Conservation (phyloP, 2,888 invertebrate genomes). For the Amblyjoppa fuscipennis region DNA sequence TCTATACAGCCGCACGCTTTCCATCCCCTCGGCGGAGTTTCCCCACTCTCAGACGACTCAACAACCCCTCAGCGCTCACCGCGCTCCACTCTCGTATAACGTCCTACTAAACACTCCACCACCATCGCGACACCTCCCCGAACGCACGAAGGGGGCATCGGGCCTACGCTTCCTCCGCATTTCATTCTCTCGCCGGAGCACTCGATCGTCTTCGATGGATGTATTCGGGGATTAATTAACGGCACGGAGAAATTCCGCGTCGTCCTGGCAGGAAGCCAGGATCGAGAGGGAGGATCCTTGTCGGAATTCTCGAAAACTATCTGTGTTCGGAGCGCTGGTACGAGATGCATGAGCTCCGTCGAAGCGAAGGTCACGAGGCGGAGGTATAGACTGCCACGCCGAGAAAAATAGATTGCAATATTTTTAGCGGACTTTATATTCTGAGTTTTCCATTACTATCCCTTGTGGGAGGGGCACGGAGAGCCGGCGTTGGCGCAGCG, state of each 20-base stretch:
- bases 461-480: too few relatives aligned
- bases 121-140: constrained; percentile 8
- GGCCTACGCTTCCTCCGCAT: background rate
- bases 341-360: too few relatives aligned
- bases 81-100: constrained; percentile 15
- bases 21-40: constrained; percentile 13
- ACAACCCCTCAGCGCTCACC: constrained; percentile 25
- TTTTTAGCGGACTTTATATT: too few relatives aligned
- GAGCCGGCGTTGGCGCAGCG: too few relatives aligned
- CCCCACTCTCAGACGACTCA: constrained; percentile 28
- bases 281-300: background rate
- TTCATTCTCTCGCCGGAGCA: background rate
- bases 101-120: constrained; percentile 47
- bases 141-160: background rate
- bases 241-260: background rate
- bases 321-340: background rate
- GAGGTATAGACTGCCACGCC: too few relatives aligned
- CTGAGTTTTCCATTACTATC: too few relatives aligned
- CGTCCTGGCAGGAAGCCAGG: constrained; percentile 29
- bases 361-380: too few relatives aligned
- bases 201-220: constrained; percentile 27
- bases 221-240: constrained; percentile 34
- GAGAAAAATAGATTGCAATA: too few relatives aligned
- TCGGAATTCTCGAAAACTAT: background rate
- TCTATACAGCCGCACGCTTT: constrained; percentile 32